Percentiles rank a stretch among this genome's conserved stretches.
These are phyloP conservation scores for Calephelis virginiensis DNA, from an alignment of 1,140 invertebrate genomes.

Conservation along the genomic window DNA sequence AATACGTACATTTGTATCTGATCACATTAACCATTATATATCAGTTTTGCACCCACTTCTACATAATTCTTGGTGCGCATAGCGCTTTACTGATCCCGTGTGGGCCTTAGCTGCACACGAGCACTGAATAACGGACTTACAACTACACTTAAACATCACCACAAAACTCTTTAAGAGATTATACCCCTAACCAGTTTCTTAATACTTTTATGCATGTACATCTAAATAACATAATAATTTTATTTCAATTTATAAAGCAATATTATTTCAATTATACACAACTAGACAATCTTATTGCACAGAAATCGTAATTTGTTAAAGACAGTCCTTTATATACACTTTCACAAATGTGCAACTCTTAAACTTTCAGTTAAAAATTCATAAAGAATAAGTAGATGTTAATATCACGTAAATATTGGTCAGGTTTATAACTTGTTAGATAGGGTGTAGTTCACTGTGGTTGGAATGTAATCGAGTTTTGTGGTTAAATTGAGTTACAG, in stretches of 20 bases:
- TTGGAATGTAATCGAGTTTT: constrained; percentile 18
- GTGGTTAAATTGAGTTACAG: constrained; percentile 18
- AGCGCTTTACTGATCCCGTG: constrained; percentile 54
- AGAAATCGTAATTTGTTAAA: no score
- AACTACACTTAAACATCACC: constrained; percentile 39
- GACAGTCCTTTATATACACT: no score
- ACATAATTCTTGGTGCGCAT: constrained; percentile 61
- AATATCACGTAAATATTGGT: background rate
- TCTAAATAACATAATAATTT: background rate
- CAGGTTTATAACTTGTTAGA: background rate
- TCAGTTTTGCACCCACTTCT: constrained; percentile 41
- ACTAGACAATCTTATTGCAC: no score
- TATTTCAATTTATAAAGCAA: no score
- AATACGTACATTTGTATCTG: background rate
- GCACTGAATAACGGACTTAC: constrained; percentile 67
- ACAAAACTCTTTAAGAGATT: constrained; percentile 29
- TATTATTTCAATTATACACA: no score
- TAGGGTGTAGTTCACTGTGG: background rate
- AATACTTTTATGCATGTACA: background rate
- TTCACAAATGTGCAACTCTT: no score
- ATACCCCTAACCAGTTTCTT: background rate
- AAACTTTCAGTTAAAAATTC: no score
- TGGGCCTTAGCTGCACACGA: constrained; percentile 67
- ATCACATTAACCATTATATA: constrained; percentile 29
- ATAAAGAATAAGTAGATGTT: no score